Evolutionary conservation across 2,113 vertebrate genomes (phyloP).

Genomic region (Rissa tridactyla): DNA sequence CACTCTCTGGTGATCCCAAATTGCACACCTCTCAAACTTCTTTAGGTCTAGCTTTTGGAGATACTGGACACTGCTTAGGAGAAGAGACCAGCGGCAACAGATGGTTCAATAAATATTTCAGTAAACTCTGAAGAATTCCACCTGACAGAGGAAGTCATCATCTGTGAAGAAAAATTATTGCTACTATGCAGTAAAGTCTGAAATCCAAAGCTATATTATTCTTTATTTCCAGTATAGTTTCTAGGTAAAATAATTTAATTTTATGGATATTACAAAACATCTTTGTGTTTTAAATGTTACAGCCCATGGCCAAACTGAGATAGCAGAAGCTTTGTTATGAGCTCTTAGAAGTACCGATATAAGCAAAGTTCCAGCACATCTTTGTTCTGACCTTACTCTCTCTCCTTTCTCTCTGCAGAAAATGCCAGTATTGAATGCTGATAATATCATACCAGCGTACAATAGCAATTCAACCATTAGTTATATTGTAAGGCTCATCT

Average conservation of each 20-base stretch:
- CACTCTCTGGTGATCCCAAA: background rate
- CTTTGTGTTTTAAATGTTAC: background rate
- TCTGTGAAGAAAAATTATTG: background rate
- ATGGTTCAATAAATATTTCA: background rate
- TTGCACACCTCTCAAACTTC: background rate
- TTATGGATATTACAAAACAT: background rate
- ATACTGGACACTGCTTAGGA: background rate
- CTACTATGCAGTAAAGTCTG: background rate
- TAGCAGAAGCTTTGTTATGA: background rate
- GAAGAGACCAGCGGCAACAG: background rate
- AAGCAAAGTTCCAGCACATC: background rate
- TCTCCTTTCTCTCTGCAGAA: constrained; percentile 20
- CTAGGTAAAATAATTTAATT: background rate
- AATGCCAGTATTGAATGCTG: background rate
- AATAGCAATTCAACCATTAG: background rate
- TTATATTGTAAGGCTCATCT: background rate
- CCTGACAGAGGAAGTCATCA: background rate
- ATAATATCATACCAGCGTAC: background rate
- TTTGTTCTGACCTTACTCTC: background rate
- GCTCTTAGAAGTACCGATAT: background rate
- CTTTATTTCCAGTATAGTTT: background rate
- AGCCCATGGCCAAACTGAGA: background rate
- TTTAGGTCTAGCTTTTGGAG: background rate
- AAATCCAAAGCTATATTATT: background rate
- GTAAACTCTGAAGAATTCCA: background rate